These are phyloP conservation scores for Brienomyrus brachyistius DNA, from an alignment of 2,113 vertebrate species.

Conservation along the genomic window DNA sequence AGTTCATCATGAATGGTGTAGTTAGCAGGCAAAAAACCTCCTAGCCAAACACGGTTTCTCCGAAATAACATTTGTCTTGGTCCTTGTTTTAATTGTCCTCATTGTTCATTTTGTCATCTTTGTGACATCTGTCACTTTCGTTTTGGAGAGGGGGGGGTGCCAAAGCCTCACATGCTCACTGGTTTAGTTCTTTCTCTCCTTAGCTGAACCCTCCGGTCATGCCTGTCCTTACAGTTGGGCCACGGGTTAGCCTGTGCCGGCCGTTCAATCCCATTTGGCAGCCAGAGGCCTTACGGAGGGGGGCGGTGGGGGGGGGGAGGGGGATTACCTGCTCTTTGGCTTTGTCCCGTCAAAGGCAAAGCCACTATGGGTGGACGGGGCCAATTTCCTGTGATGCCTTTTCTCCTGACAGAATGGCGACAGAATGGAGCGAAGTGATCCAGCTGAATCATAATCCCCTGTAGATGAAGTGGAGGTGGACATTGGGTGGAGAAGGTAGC, in stretches of 20 bases:
- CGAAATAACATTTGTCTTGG: neutral
- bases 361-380: neutral
- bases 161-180: neutral
- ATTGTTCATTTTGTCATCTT: neutral
- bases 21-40: neutral
- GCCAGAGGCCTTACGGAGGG: slow-evolving; percentile 18
- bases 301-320: slow-evolving; percentile 46
- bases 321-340: slow-evolving; percentile 47
- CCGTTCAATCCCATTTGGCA: slow-evolving; percentile 46
- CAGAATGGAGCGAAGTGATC: neutral
- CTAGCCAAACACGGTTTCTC: neutral
- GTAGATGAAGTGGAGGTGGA: neutral
- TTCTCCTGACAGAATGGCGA: neutral
- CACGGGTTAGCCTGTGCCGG: slow-evolving; percentile 16
- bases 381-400: slow-evolving; percentile 11
- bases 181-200: neutral
- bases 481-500: neutral
- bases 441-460: neutral
- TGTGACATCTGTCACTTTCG: neutral
- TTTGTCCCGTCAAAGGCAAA: slow-evolving; percentile 20
- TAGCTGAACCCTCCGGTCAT: slow-evolving; percentile 23
- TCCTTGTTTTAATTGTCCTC: neutral
- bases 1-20: neutral
- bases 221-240: slow-evolving; percentile 16
- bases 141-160: neutral